Evolutionary conservation across 2,888 invertebrate species (phyloP), one percentile per base, ranked within the genome.

Genomic region (Leptura quadrifasciata): DNA sequence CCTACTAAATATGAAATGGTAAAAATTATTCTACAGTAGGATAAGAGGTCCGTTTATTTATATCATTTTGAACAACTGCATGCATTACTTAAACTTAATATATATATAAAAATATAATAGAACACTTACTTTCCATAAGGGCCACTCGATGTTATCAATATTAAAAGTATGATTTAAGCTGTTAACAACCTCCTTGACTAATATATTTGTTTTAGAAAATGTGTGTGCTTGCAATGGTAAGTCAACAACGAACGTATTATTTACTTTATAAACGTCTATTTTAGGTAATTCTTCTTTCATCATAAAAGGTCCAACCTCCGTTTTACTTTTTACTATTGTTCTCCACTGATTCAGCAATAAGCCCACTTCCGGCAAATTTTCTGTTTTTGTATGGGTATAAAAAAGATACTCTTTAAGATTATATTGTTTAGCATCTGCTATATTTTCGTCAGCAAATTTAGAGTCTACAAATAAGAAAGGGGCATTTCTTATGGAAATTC

Each of bases 401-500:
- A 92, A 95, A 9, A 89, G 88, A 87, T 95, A 94, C 78, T 93
- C 89, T 20, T 84, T 93, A 92, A 58, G 89, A 89, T 8, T 85
- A 18, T 69, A 65, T 10, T 86, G 89, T 0, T 82, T 85, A 5
- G 81, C 79, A 18, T 87, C 79, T n/a, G 87, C 88, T n/a, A 87
- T 79, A 15, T 86, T 73, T 81, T 94, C 94, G 76, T 93, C 89
- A 0, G 88, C 88, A 0, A 93, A 88, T 0, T 88, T 85, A 0
- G 87, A 76, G 88, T 94, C 91, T 76, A 94, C 93, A 0, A 95
- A 88, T 78, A 95, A 89, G 84, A 92, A 92, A 12, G 94, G 93
- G 0, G 92, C 93, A 72, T 94, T 92, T 60, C 90, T 91, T 21
- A 97, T 88, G 85, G 96, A 93, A 84, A 98, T 93, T 3, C 98